Base-by-base conservation (phyloP, 1,140 invertebrate species). In the Gonatopus flavifemur region DNA sequence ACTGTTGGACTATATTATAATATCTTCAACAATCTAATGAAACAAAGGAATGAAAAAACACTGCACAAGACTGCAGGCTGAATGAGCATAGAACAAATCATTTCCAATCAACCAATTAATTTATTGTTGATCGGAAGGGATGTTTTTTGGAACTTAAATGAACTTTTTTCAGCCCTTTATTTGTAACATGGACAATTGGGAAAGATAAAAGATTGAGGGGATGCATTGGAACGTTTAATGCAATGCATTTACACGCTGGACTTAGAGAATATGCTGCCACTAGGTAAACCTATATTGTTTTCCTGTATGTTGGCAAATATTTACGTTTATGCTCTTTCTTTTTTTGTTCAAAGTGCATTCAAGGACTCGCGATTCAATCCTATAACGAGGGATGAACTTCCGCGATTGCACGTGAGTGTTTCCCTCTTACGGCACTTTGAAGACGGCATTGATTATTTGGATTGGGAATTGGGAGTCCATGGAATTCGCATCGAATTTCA, bases 111-210 rank as follows among this genome's bases (percentile, higher is more conserved):
- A n/a, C n/a, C n/a, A n/a, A n/a, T n/a, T n/a, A n/a, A n/a, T n/a
- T n/a, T n/a, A n/a, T n/a, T n/a, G n/a, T n/a, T n/a, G n/a, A n/a
- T n/a, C n/a, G n/a, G n/a, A n/a, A n/a, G n/a, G n/a, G n/a, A n/a
- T n/a, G n/a, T n/a, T n/a, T n/a, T n/a, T n/a, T n/a, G n/a, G n/a
- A n/a, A n/a, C n/a, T n/a, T n/a, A n/a, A n/a, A n/a, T n/a, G n/a
- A n/a, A n/a, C n/a, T n/a, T 49, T 78, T 89, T 88, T 49, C 81
- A 97, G 95, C 79, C 96, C 96, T 39, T 81, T 99, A 66, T 99
- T 99, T 85, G 96, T 99, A 21, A 98, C 96, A 47, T 99, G 96
- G 96, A 93, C 93, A 74, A 94, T 94, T 70, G 96, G 96, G 13
- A 90, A 91, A 71, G 96, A 98, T 67, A 86, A 89, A 72, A 84